Base-by-base conservation (phyloP, 1,140 invertebrate species). In the Drosophila mojavensis region DNA sequence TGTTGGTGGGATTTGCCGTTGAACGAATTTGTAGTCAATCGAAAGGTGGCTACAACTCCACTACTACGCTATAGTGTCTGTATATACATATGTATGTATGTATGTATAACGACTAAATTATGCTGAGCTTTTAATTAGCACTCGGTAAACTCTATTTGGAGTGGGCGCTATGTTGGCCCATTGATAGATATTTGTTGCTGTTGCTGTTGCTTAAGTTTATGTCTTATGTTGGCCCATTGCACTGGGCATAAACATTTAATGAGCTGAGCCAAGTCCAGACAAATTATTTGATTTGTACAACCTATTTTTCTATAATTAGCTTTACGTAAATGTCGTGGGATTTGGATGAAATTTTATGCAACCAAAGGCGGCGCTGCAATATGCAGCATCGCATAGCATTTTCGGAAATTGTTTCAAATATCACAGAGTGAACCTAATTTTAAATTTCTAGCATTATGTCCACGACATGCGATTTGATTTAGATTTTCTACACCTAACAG, bases 121-220 rank as follows among this genome's bases (percentile, higher is more conserved):
- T 83, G 80, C 65, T 58, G 62, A 62, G 75, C 80, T 82, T 83
- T 82, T 73, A 83, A 79, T 79, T 75, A 74, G 71, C 75, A 82
- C 65, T 47, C 20, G 13, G 24, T 30, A 30, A 28, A 26, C 50
- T 50, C 24, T 13, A 50, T 20, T 7, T 47, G 45, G 45, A 39
- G 36, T 39, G 36, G 36, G 36, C 36, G 36, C 9, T 11, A 11
- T 11, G 43, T 17, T 45, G 15, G n/a, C n/a, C 43, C 43, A 45
- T 45, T 45, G 43, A 45, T 17, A 4, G 11, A 39, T 39, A 13
- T 11, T 39, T 17, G 5, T 30, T 30, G 4, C 28, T 5, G 5
- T 30, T 5, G 20, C 20, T 36, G 0, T 9, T 36, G 6, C 33
- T 10, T 3, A 36, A 11, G 10, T 13, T 17, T 9, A 17, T 47